Conservation (phyloP, 2,888 invertebrate species). For the Hydriomena furcata region DNA sequence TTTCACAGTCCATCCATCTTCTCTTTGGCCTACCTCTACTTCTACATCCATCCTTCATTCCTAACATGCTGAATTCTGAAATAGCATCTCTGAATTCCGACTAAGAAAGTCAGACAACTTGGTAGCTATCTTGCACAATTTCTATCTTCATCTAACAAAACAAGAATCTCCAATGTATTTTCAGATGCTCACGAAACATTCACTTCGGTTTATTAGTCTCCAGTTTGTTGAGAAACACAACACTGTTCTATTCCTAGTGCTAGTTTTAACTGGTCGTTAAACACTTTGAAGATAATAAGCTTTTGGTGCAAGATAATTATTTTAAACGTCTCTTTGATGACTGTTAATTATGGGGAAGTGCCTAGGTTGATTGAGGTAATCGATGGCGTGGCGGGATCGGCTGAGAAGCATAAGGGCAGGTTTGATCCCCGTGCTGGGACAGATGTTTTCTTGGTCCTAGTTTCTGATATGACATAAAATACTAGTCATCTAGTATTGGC, state of each 20-base stretch:
- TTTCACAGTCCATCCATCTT: too few species aligned
- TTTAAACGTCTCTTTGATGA: not conserved
- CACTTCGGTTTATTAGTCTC: constrained; percentile 15
- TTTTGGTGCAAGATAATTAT: constrained; percentile 3
- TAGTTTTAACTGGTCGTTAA: constrained; percentile 12
- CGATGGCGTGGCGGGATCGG: too few species aligned
- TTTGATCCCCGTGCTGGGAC: too few species aligned
- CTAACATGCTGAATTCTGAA: not conserved
- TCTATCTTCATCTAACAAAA: constrained; percentile 10
- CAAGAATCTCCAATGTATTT: constrained; percentile 19
- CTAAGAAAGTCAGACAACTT: not conserved
- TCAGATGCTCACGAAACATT: constrained; percentile 16
- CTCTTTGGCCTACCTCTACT: too few species aligned
- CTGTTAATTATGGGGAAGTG: not conserved
- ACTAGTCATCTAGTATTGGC: too few species aligned
- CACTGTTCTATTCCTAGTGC: constrained; percentile 25
- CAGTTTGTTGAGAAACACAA: constrained; percentile 28
- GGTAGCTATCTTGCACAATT: constrained; percentile 4
- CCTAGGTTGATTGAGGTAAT: too few species aligned
- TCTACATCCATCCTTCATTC: too few species aligned
- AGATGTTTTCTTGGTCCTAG: too few species aligned
- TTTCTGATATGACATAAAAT: too few species aligned
- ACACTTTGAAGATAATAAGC: constrained; percentile 16
- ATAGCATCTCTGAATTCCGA: not conserved
- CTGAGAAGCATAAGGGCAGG: too few species aligned